Percentiles rank a stretch among this genome's conserved stretches.
phyloP scores from a whole-genome alignment of 2,888 invertebrate species.

The Drosophila picticornis region DNA sequence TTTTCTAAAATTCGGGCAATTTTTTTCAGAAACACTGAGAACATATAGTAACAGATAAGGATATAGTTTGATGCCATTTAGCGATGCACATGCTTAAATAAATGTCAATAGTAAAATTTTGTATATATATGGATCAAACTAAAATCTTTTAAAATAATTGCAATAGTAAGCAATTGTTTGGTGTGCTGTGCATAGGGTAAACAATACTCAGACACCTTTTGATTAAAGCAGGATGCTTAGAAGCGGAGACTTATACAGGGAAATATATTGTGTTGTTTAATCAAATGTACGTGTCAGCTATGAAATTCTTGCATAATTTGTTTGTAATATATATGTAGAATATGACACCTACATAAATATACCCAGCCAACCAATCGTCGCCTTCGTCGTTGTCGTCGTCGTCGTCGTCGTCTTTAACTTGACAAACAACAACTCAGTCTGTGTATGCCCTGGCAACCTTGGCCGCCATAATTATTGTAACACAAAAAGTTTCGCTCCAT shows the following conservation, averaged over 20 bases:
- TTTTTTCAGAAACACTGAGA: too few relatives aligned
- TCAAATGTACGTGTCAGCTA: not conserved
- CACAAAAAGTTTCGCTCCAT: conserved; percentile 74
- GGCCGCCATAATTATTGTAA: conserved; percentile 81
- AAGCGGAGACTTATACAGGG: not conserved
- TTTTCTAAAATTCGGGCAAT: not conserved
- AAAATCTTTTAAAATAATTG: not conserved
- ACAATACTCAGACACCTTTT: not conserved
- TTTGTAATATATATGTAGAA: conserved; percentile 5
- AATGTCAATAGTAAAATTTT: not conserved
- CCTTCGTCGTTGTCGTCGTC: conserved; percentile 35
- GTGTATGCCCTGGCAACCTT: conserved; percentile 58
- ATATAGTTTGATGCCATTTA: not conserved
- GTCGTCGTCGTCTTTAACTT: conserved; percentile 39
- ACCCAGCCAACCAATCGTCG: conserved; percentile 1
- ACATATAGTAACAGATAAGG: not conserved
- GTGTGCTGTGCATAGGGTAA: not conserved
- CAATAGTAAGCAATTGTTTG: not conserved
- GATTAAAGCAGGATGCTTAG: not conserved
- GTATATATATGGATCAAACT: not conserved
- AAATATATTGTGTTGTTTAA: not conserved
- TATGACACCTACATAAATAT: conserved; percentile 42
- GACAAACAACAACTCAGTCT: conserved; percentile 51
- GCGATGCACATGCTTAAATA: not conserved
- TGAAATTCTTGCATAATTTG: not conserved